These are phyloP conservation scores for Drosophila subpulchrella DNA, from an alignment of 1,140 invertebrate species.

Conservation along the genomic window DNA sequence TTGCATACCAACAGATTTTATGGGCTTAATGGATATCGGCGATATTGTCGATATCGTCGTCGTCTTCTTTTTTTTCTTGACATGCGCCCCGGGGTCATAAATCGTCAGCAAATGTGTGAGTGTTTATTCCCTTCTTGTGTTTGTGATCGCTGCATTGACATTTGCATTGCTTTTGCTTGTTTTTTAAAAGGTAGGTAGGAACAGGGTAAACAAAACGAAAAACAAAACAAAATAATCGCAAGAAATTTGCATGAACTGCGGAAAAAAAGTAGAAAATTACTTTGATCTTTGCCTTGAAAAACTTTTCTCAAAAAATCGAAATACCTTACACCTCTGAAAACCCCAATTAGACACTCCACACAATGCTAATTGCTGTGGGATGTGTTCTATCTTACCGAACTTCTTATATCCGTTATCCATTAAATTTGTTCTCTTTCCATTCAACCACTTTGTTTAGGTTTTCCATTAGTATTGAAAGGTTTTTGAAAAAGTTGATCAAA, in stretches of 20 bases:
- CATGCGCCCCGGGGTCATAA: conserved; percentile 66
- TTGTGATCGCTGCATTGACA: conserved; percentile 63
- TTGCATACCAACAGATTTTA: conserved; percentile 82
- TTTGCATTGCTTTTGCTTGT: conserved; percentile 60
- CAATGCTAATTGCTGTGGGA: conserved; percentile 73
- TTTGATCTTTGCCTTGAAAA: neutral
- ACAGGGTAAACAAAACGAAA: conserved; percentile 4
- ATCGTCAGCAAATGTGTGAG: conserved; percentile 54
- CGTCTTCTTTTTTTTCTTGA: conserved; percentile 30
- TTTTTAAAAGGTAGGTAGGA: conserved; percentile 8
- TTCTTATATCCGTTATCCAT: neutral
- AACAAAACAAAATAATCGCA: neutral
- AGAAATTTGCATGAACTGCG: conserved; percentile 2
- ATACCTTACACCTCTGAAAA: neutral
- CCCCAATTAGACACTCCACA: conserved; percentile 6
- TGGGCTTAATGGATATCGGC: conserved; percentile 81
- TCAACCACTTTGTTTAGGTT: conserved; percentile 45
- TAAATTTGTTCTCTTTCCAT: neutral
- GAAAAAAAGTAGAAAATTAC: too few species aligned
- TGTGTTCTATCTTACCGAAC: neutral
- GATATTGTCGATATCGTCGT: conserved; percentile 74
- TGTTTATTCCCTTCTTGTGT: conserved; percentile 48
- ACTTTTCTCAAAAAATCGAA: neutral
- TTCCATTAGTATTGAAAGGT: conserved; percentile 43
- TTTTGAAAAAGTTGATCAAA: conserved; percentile 52